Percentiles rank a stretch among this genome's conserved stretches.
Evolutionary conservation across 2,888 invertebrate genomes (phyloP).

Genomic region (Nemotelus pantherinus): DNA sequence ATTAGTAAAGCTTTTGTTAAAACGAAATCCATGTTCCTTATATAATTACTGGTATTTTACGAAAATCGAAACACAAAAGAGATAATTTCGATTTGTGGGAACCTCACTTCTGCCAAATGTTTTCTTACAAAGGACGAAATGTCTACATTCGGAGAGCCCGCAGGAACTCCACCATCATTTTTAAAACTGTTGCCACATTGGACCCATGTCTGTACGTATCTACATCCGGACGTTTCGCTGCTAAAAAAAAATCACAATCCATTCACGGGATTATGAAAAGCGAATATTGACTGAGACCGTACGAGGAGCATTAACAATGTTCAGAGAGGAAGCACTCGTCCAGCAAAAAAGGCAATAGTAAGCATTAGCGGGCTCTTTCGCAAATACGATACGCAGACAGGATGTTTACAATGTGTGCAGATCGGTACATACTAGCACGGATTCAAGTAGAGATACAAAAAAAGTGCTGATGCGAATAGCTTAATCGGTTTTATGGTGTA

Average conservation of each 20-base stretch:
- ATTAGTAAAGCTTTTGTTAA: too few species aligned
- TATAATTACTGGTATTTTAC: too few species aligned
- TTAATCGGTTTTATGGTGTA: conserved; percentile 27
- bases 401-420: neutral
- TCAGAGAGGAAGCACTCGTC: neutral
- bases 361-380: conserved; percentile 1
- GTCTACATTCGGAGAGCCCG: too few species aligned
- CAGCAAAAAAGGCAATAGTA: neutral
- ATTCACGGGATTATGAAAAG: conserved; percentile 3
- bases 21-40: too few species aligned
- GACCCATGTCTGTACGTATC: too few species aligned
- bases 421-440: neutral
- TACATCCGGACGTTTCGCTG: too few species aligned
- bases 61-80: too few species aligned
- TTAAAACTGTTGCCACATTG: too few species aligned
- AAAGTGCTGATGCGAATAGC: neutral
- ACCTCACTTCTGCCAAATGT: too few species aligned
- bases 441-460: conserved; percentile 9
- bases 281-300: neutral
- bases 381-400: neutral
- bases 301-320: neutral
- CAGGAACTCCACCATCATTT: too few species aligned
- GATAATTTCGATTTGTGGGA: too few species aligned
- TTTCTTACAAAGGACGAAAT: too few species aligned
- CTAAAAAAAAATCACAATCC: neutral